Evolutionary conservation across 2,797 vertebrate species (phyloP).

Genomic region (Siniperca scherzeri): DNA sequence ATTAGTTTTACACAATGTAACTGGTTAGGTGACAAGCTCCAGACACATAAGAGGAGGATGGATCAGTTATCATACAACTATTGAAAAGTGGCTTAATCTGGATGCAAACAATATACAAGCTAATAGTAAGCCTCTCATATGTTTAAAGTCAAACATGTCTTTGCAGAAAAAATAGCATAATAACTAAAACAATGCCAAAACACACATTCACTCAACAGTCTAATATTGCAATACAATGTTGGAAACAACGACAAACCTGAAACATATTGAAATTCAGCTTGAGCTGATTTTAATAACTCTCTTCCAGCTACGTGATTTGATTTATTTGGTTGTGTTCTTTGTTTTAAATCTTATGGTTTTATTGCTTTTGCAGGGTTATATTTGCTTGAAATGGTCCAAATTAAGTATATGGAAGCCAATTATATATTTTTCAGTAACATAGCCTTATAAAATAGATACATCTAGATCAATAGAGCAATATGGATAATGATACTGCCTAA

Average conservation of each 20-base stretch:
- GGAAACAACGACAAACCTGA: background rate
- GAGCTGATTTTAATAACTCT: background rate
- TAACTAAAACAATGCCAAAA: conserved; percentile 2
- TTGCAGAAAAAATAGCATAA: background rate
- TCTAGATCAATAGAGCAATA: background rate
- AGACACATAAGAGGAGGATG: background rate
- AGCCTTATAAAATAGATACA: background rate
- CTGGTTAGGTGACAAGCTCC: background rate
- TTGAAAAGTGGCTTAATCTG: background rate
- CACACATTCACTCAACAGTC: background rate
- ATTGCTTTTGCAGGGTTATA: background rate
- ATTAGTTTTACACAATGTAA: background rate
- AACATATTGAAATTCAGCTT: background rate
- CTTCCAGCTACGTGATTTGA: background rate
- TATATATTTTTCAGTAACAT: background rate
- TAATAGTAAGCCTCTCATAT: background rate
- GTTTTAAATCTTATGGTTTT: conserved; percentile 5
- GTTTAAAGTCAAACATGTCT: background rate
- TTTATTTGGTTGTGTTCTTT: background rate
- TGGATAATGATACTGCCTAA: background rate
- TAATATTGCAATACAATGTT: background rate
- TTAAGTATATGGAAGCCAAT: background rate
- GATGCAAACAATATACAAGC: too few relatives aligned
- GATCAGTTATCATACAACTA: background rate
- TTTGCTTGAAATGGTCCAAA: background rate